Base-by-base conservation (phyloP, 2,113 vertebrate genomes). In the Phaetusa simplex region DNA sequence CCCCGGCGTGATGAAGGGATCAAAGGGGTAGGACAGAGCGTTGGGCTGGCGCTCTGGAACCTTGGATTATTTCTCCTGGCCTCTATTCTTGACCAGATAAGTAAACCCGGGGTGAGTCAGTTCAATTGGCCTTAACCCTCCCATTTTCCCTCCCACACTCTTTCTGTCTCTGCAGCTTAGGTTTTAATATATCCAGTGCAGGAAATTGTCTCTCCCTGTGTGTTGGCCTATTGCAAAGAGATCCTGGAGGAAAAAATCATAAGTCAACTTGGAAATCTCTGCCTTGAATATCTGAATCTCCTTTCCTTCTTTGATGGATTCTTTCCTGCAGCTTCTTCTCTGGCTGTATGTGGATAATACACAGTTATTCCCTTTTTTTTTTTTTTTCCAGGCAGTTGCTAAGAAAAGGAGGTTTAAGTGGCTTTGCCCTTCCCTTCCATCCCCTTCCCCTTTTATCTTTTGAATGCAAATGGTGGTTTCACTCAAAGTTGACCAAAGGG, bases 51-150 rank as follows among this genome's bases (percentile, higher is more conserved):
- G 20, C 92, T 86, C 72, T 78, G 94, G 83, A 97, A 91, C 78
- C 88, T 70, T n/a, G 77, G 65, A 10, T 89, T 91, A 18, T 80
- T 95, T 83, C 83, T 93, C 43, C 49, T 66, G 96, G 86, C 50
- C 56, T 97, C 81, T 94, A 4, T 82, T 94, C 86, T 72, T 91
- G 89, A 95, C 94, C 95, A 90, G 95, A 96, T 96, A 96, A 86
- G 90, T 92, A 86, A 86, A 91, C 73, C 70, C 14, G 1, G 83
- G 56, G 83, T 95, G 94, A 97, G 86, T 91, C 94, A 89, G 77
- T 93, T 93, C 59, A 67, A 12, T 88, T 93, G 62, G 23, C 86
- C 59, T 88, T 58, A 76, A 95, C 90, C 86, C 81, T 96, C 86
- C 84, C 67, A 38, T 79, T 93, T 92, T 95, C 56, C 73, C 92